Conservation (phyloP, 2,113 vertebrate genomes). For the Emydocephalus ijimae region DNA sequence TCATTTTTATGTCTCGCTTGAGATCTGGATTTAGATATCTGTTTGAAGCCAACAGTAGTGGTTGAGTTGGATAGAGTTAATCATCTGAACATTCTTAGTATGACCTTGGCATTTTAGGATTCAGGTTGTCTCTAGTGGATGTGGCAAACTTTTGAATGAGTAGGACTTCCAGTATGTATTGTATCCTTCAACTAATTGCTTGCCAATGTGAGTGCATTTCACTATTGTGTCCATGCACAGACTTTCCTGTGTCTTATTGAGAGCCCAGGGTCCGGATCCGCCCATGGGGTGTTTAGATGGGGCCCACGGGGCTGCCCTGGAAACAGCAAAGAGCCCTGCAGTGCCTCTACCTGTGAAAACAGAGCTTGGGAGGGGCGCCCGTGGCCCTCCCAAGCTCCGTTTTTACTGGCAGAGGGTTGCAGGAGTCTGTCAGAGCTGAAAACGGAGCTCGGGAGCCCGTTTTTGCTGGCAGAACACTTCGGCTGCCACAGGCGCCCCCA, state of each 20-base stretch:
- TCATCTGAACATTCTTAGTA: background rate
- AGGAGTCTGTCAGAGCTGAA: no score
- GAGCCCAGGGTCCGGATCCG: no score
- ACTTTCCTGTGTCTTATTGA: background rate
- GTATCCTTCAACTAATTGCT: background rate
- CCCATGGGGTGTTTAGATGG: no score
- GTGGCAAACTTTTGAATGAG: background rate
- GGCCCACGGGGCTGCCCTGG: no score
- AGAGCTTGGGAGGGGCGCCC: no score
- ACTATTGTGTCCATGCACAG: background rate
- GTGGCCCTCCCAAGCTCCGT: no score
- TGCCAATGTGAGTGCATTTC: background rate
- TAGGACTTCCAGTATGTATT: background rate
- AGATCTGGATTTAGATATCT: background rate
- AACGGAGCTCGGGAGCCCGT: no score
- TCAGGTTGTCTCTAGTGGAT: background rate
- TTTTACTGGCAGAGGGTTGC: no score
- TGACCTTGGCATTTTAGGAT: background rate
- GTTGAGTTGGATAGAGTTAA: background rate
- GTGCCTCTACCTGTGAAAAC: no score
- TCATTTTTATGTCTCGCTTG: background rate
- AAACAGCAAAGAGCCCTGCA: no score
- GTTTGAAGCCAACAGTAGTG: background rate
- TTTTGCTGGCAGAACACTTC: no score
- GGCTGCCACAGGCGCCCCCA: no score